Evolutionary conservation across 53 echinoderm and acorn worm genomes (phyloP).

Genomic region (Astropecten irregularis): DNA sequence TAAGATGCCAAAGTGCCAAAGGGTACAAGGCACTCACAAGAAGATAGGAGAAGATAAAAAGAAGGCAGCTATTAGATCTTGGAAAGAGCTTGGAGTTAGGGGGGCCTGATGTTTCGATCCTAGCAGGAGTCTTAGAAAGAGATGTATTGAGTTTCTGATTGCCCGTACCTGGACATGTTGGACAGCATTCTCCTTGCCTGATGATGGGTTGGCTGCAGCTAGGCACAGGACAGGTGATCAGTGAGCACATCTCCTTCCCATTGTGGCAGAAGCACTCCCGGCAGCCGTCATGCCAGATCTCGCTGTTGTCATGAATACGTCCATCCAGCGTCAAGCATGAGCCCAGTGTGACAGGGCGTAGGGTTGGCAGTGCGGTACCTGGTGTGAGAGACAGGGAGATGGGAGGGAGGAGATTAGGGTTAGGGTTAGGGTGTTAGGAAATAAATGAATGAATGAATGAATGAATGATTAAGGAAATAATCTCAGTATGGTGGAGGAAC

Average conservation of each 20-base stretch:
- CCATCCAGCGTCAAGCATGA: constrained; percentile 62
- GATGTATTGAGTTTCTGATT: too few species aligned
- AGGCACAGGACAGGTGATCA: constrained; percentile 88
- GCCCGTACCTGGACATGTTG: constrained; percentile 77
- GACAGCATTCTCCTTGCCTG: constrained; percentile 87
- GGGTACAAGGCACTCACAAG: too few species aligned
- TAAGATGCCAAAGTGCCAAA: too few species aligned
- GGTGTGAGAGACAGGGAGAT: not conserved
- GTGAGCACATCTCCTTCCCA: constrained; percentile 96
- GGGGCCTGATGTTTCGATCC: too few species aligned
- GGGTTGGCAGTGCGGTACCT: constrained; percentile 42
- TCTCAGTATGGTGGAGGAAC: too few species aligned
- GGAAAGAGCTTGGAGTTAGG: too few species aligned
- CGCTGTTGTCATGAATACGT: constrained; percentile 78
- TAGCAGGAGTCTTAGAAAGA: too few species aligned
- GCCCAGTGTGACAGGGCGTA: constrained; percentile 50
- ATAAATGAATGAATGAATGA: too few species aligned
- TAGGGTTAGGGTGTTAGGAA: too few species aligned
- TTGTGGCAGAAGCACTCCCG: constrained; percentile 96
- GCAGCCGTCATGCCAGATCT: constrained; percentile 99
- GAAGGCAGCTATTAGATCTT: too few species aligned
- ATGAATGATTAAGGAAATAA: too few species aligned
- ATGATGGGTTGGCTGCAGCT: constrained; percentile 81
- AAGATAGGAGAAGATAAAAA: too few species aligned
- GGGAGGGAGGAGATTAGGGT: not conserved